Evolutionary conservation across 2,888 invertebrate genomes (phyloP).

Genomic region (Oithona nana): DNA sequence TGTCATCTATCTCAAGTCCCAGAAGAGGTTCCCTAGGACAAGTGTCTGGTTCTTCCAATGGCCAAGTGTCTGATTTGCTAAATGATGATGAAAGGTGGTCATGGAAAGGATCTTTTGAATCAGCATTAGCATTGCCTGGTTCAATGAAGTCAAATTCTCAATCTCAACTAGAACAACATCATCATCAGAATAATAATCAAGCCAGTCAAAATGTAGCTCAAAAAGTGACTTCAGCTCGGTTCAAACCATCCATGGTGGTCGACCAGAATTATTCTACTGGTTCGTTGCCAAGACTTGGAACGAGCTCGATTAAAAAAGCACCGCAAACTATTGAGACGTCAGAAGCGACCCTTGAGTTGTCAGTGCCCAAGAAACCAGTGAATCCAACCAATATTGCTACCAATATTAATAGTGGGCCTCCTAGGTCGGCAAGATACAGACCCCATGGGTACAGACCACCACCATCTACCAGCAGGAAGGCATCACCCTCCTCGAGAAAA

Average conservation of each 20-base stretch:
- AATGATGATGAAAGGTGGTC: conserved; percentile 60
- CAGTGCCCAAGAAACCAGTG: not conserved
- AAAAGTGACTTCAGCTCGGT: not conserved
- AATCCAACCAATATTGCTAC: not conserved
- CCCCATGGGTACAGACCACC: conserved; percentile 47
- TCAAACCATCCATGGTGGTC: not conserved
- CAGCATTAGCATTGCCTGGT: conserved; percentile 51
- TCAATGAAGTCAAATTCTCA: conserved; percentile 23
- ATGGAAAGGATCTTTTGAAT: conserved; percentile 80
- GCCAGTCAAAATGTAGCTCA: not conserved
- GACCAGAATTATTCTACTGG: conserved; percentile 18
- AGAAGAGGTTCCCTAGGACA: not conserved
- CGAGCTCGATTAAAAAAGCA: conserved; percentile 4
- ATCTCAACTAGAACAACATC: conserved; percentile 22
- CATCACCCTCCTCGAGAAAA: not conserved
- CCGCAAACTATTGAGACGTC: not conserved
- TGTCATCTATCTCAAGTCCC: too few species aligned
- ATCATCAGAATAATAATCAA: too few species aligned
- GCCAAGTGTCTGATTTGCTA: conserved; percentile 35
- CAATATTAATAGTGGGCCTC: conserved; percentile 32
- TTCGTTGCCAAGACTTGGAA: conserved; percentile 21
- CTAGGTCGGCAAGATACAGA: conserved; percentile 67
- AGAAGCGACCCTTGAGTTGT: not conserved
- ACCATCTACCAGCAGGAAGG: not conserved
- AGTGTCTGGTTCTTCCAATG: conserved; percentile 26